Conservation (phyloP, 35 echinoderm and acorn worm genomes). For the Heliocidaris erythrogramma region DNA sequence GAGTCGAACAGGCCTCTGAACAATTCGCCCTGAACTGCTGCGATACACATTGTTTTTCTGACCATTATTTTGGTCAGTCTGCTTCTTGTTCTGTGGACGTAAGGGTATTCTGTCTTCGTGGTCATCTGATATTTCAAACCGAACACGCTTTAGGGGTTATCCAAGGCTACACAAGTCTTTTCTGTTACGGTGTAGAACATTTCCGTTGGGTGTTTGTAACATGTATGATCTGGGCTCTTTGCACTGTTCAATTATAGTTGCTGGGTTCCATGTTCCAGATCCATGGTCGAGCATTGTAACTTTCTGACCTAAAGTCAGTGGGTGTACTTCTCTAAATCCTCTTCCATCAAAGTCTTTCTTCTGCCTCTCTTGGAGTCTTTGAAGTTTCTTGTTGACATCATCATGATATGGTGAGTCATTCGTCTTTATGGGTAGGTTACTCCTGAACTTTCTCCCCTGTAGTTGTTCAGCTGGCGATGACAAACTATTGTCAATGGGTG, state of each 20-base stretch:
- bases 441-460: background rate
- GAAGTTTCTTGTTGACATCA: no score
- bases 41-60: no score
- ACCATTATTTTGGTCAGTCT: background rate
- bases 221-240: slow-evolving; percentile 63
- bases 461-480: no score
- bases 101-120: background rate
- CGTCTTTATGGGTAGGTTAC: background rate
- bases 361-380: no score
- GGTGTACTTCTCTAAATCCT: slow-evolving; percentile 33
- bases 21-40: background rate
- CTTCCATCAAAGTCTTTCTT: no score
- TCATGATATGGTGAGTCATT: no score
- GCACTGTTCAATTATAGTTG: slow-evolving; percentile 42
- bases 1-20: background rate
- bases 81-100: background rate
- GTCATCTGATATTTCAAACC: background rate
- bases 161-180: slow-evolving; percentile 38
- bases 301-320: slow-evolving; percentile 13
- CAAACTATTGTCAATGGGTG: no score
- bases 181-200: slow-evolving; percentile 56
- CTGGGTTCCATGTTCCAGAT: slow-evolving; percentile 51
- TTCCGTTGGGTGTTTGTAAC: slow-evolving; percentile 41
- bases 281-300: slow-evolving; percentile 51
- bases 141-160: background rate